These are phyloP conservation scores for Euphonia xanthogaster DNA, from an alignment of 2,797 vertebrate genomes.

Conservation along the genomic window DNA sequence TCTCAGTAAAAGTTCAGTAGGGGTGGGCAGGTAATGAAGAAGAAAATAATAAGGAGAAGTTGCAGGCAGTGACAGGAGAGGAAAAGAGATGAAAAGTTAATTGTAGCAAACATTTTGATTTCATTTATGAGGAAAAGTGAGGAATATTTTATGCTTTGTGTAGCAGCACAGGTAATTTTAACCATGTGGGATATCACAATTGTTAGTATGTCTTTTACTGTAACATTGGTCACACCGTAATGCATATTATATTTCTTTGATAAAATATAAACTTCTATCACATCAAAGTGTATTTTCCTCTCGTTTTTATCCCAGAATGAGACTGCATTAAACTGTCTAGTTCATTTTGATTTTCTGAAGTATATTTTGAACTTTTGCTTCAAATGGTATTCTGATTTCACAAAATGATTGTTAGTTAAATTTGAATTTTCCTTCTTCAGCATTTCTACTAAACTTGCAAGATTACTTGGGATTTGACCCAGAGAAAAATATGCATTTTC, in stretches of 20 bases:
- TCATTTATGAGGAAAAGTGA: not conserved
- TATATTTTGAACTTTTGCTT: not conserved
- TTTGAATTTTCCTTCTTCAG: not conserved
- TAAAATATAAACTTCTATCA: not conserved
- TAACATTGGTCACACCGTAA: not conserved
- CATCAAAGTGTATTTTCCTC: constrained; percentile 30
- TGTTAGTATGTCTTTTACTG: not conserved
- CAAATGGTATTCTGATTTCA: not conserved
- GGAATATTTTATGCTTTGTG: not conserved
- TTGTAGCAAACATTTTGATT: not conserved
- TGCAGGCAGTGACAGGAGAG: not conserved
- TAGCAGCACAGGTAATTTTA: not conserved
- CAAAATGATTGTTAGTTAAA: not conserved
- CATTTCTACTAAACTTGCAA: not conserved
- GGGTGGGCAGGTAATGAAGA: not conserved
- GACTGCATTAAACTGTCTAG: not conserved
- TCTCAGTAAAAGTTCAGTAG: not conserved
- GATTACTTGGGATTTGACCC: not conserved
- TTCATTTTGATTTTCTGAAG: constrained; percentile 21
- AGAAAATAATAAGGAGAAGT: not conserved
- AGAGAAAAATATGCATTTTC: not conserved
- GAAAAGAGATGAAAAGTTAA: not conserved
- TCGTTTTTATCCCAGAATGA: constrained; percentile 17
- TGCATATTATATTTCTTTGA: not conserved
- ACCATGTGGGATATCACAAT: not conserved